phyloP scores from a whole-genome alignment of 2,113 vertebrate genomes.

The Syngnathus scovelli region DNA sequence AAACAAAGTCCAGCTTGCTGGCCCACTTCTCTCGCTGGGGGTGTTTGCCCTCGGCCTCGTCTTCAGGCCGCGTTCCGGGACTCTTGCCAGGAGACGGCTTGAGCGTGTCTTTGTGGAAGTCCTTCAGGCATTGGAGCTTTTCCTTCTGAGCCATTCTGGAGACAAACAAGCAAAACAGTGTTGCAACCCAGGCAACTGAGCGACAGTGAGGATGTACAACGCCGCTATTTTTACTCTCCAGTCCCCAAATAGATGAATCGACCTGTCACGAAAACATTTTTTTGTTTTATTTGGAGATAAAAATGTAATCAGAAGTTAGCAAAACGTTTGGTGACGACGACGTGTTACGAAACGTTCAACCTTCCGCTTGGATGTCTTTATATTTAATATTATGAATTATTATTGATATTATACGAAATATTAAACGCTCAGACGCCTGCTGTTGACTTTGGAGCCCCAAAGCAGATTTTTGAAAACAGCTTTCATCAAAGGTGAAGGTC shows the following conservation, averaged over 20 bases:
- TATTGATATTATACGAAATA: not conserved
- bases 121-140: conserved; percentile 95
- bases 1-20: conserved; percentile 96
- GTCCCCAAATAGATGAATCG: no score
- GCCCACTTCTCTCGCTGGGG: conserved; percentile 97
- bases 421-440: not conserved
- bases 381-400: not conserved
- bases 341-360: not conserved
- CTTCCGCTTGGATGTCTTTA: not conserved
- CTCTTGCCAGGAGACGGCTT: conserved; percentile 96
- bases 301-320: no score
- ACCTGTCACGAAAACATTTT: no score
- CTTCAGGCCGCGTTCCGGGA: conserved; percentile 90
- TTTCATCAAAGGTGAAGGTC: not conserved
- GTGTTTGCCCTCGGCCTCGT: conserved; percentile 93
- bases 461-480: not conserved
- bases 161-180: not conserved
- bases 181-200: no score
- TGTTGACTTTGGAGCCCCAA: not conserved
- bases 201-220: no score
- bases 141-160: conserved; percentile 92
- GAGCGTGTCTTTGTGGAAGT: conserved; percentile 97
- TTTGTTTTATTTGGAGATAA: no score
- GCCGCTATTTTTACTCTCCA: no score
- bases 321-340: no score